Conservation (phyloP, 2,113 vertebrate genomes). For the Capra hircus region DNA sequence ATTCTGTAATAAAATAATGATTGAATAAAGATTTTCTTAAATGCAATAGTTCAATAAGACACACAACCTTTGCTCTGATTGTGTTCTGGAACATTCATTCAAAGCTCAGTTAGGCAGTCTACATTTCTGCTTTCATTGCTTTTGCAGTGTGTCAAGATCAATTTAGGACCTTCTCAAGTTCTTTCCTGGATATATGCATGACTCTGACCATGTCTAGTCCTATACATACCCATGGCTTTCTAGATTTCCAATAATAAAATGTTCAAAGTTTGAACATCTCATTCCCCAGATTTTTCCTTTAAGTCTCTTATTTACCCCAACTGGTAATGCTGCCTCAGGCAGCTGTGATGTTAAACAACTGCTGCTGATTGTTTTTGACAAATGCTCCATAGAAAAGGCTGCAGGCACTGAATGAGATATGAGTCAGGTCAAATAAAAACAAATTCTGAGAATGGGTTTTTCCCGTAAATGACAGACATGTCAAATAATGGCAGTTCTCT, state of each 20-base stretch:
- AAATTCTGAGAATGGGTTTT: neutral
- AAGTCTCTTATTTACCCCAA: neutral
- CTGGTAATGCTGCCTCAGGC: neutral
- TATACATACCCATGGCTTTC: neutral
- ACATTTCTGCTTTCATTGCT: neutral
- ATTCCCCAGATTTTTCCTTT: neutral
- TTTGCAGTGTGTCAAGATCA: neutral
- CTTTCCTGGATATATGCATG: neutral
- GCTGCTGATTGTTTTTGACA: neutral
- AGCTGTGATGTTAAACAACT: neutral
- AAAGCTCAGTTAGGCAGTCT: neutral
- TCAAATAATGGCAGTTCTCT: neutral
- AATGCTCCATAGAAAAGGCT: neutral
- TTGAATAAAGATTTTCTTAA: neutral
- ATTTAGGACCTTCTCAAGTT: neutral
- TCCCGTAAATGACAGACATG: neutral
- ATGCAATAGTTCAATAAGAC: neutral
- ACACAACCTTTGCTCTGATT: neutral
- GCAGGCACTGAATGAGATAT: neutral
- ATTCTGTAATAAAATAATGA: neutral
- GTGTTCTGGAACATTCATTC: neutral
- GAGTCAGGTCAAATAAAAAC: neutral
- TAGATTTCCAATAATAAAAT: neutral
- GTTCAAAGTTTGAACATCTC: neutral
- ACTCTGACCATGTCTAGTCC: neutral